Conservation (phyloP, 2,797 vertebrate genomes). For the Falco peregrinus region DNA sequence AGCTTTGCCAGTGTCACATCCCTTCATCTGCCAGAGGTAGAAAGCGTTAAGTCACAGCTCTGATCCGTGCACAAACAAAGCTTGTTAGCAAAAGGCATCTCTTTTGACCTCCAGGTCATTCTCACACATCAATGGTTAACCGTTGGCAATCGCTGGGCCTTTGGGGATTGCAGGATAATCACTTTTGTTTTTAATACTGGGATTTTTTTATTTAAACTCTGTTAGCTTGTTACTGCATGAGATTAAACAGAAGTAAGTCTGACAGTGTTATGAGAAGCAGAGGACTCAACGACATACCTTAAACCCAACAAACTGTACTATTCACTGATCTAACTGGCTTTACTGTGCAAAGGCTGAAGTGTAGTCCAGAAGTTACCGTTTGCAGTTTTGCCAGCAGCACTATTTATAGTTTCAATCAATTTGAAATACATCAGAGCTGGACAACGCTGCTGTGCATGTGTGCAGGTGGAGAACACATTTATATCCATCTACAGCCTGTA, state of each 20-base stretch:
- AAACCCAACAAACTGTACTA: slow-evolving; percentile 30
- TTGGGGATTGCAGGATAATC: slow-evolving; percentile 27
- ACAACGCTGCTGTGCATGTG: slow-evolving; percentile 50
- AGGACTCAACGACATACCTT: slow-evolving; percentile 34
- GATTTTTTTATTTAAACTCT: slow-evolving; percentile 52
- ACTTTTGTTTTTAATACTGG: neutral
- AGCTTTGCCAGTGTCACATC: neutral
- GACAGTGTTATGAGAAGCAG: slow-evolving; percentile 35
- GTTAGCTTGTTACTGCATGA: slow-evolving; percentile 33
- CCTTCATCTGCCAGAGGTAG: neutral
- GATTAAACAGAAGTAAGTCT: slow-evolving; percentile 59
- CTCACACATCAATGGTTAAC: slow-evolving; percentile 27
- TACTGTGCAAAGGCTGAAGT: slow-evolving; percentile 36
- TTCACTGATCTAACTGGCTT: slow-evolving; percentile 28
- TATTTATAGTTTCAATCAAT: slow-evolving; percentile 66
- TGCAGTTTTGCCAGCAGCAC: slow-evolving; percentile 67
- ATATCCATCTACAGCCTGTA: neutral
- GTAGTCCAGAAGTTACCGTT: slow-evolving; percentile 70
- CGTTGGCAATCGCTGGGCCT: neutral
- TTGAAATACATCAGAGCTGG: slow-evolving; percentile 53
- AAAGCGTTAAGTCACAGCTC: neutral
- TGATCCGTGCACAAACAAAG: neutral
- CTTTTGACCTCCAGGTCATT: neutral
- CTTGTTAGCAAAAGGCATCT: neutral
- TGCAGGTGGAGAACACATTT: slow-evolving; percentile 70